These are phyloP conservation scores for Agrochola circellaris DNA, from an alignment of 2,888 invertebrate genomes.

Conservation along the genomic window DNA sequence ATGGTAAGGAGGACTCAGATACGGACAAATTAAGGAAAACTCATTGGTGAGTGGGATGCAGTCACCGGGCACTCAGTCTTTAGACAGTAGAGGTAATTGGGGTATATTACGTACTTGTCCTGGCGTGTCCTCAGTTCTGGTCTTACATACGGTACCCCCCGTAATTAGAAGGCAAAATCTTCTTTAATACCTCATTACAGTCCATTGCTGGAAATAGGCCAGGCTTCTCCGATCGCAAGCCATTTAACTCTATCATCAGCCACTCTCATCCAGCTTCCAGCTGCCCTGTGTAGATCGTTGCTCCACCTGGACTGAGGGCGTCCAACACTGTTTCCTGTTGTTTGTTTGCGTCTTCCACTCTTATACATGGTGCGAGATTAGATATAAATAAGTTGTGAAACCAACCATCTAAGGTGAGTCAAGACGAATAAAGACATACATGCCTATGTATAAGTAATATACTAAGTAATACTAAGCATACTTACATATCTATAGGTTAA, in stretches of 20 bases:
- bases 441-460: not conserved
- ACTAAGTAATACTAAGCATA: not conserved
- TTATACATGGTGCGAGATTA: not conserved
- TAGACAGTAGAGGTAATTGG: not conserved
- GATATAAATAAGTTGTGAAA: not conserved
- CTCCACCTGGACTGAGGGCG: not conserved
- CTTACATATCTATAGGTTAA: not conserved
- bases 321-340: not conserved
- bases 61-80: not conserved
- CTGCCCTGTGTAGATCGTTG: not conserved
- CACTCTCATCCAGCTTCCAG: not conserved
- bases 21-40: too few relatives aligned
- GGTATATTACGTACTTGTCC: not conserved
- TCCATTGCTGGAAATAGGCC: not conserved
- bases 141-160: not conserved
- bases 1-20: slow-evolving; percentile 1
- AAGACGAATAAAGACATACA: not conserved
- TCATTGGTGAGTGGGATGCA: not conserved
- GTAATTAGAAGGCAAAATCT: not conserved
- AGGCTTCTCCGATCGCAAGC: not conserved
- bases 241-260: not conserved
- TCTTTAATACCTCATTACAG: not conserved
- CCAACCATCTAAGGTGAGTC: not conserved
- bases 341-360: not conserved
- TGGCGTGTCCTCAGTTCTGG: not conserved